Conservation (phyloP, 2,113 vertebrate genomes). For the Macroglossus sobrinus region DNA sequence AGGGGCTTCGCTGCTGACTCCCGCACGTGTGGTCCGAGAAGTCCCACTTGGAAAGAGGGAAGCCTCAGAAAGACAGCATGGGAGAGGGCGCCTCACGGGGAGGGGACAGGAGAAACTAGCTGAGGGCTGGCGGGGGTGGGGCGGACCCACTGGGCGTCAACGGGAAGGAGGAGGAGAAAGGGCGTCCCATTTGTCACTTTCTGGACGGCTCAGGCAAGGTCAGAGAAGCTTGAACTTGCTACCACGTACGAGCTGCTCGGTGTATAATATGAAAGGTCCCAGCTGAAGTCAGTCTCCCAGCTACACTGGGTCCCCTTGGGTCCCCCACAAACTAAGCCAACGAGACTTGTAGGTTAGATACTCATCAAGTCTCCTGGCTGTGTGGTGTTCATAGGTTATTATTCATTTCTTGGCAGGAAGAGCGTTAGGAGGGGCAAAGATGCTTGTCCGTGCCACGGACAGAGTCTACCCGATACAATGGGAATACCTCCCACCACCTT, state of each 20-base stretch:
- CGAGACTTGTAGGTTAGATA: not conserved
- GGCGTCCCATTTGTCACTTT: not conserved
- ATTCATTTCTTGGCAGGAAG: conserved; percentile 46
- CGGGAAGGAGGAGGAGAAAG: not conserved
- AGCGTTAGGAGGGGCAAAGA: not conserved
- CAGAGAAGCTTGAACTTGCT: not conserved
- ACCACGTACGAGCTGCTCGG: not conserved
- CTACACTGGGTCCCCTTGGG: not conserved
- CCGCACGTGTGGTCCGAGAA: not conserved
- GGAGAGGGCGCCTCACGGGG: not conserved
- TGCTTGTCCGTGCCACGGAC: not conserved
- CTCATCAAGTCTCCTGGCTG: not conserved
- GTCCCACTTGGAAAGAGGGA: not conserved
- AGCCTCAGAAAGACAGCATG: not conserved
- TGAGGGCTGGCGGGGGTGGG: not conserved
- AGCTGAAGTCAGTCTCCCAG: not conserved
- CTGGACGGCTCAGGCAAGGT: not conserved
- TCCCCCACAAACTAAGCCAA: not conserved
- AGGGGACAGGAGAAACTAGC: not conserved
- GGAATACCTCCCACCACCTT: not conserved
- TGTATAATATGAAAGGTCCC: not conserved
- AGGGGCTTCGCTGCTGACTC: not conserved
- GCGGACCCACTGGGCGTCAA: not conserved
- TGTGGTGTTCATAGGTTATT: not conserved
- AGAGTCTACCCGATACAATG: not conserved